Conservation (phyloP, 1,140 invertebrate genomes). For the Ceratina australensis region DNA sequence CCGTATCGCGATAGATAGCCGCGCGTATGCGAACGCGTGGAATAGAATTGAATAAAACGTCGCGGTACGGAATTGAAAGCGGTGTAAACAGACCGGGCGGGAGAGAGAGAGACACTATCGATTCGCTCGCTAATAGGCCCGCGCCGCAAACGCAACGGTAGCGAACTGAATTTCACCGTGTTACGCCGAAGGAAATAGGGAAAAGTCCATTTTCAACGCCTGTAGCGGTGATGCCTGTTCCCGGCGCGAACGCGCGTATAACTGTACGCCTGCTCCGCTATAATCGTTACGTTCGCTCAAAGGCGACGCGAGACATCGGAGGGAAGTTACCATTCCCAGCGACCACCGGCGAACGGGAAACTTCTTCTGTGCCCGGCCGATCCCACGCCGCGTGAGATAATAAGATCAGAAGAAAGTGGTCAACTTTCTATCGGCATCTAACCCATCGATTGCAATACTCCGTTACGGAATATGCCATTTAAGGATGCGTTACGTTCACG, state of each 20-base stretch:
- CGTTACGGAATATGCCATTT: neutral
- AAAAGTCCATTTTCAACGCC: constrained; percentile 31
- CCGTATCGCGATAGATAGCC: neutral
- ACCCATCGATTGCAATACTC: neutral
- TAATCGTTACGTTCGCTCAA: neutral
- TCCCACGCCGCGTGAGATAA: neutral
- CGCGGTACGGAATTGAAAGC: constrained; percentile 4
- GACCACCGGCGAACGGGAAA: constrained; percentile 6
- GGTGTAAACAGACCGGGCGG: neutral
- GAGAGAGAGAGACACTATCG: constrained; percentile 24
- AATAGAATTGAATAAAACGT: neutral
- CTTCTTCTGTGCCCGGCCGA: constrained; percentile 1
- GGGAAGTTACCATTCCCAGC: constrained; percentile 5
- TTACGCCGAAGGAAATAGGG: constrained; percentile 24
- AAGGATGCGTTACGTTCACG: neutral
- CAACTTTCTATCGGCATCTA: neutral
- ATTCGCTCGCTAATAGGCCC: constrained; percentile 21
- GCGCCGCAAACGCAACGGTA: neutral
- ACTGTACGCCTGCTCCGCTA: neutral
- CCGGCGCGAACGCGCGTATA: neutral
- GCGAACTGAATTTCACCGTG: neutral
- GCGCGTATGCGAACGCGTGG: neutral
- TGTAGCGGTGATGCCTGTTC: constrained; percentile 17
- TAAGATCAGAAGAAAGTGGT: neutral
- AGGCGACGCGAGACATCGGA: neutral